Conservation (phyloP, 2,797 vertebrate species). For the Phrynocephalus forsythii region DNA sequence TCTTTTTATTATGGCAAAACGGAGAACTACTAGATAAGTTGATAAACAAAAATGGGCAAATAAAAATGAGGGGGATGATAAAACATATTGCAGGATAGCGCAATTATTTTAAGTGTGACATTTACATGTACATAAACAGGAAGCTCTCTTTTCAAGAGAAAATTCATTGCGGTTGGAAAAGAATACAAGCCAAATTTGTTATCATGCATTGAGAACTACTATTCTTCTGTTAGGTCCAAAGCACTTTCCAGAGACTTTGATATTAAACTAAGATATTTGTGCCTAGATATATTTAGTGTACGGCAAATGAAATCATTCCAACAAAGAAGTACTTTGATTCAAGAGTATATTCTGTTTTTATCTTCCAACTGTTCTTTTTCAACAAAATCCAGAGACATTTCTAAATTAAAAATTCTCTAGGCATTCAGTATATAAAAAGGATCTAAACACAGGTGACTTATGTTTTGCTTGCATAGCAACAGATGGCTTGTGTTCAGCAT, state of each 20-base stretch:
- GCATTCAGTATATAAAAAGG: conserved; percentile 18
- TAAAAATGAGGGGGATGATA: conserved; percentile 2
- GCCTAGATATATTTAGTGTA: conserved; percentile 14
- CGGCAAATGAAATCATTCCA: conserved; percentile 1
- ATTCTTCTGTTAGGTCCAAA: conserved; percentile 37
- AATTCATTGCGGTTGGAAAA: conserved; percentile 13
- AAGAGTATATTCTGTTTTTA: not conserved
- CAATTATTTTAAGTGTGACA: conserved; percentile 22
- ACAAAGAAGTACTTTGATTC: not conserved
- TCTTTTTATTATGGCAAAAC: conserved; percentile 40
- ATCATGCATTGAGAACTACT: conserved; percentile 38
- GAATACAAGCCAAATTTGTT: conserved; percentile 42
- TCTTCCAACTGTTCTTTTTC: conserved; percentile 37
- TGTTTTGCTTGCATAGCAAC: conserved; percentile 13
- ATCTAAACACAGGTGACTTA: conserved; percentile 17
- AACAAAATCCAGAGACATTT: not conserved
- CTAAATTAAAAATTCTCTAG: conserved; percentile 35
- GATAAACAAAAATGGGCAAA: conserved; percentile 26
- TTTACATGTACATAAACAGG: conserved; percentile 31
- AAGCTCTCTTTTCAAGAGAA: conserved; percentile 50
- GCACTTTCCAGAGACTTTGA: conserved; percentile 38
- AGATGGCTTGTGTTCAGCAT: not conserved
- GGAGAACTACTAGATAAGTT: conserved; percentile 20
- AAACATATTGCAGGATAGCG: conserved; percentile 12
- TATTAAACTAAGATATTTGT: not conserved